Conservation (phyloP, 2,888 invertebrate species). For the Tanytarsus gracilentus region DNA sequence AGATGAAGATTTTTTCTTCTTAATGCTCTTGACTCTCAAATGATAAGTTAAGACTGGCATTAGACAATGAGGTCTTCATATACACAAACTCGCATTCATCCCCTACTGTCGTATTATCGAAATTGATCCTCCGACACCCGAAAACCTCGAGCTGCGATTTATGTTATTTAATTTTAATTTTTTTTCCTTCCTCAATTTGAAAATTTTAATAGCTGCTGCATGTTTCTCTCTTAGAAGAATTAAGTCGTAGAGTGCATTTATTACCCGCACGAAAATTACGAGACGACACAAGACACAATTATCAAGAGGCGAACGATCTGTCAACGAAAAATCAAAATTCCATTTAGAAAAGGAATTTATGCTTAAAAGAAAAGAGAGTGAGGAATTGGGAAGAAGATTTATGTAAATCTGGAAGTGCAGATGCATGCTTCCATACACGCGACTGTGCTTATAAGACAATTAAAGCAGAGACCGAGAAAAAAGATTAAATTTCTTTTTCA, state of each 20-base stretch:
- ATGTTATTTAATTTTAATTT: constrained; percentile 9
- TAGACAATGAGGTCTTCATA: too few relatives aligned
- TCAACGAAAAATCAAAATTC: constrained; percentile 18
- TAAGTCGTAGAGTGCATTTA: constrained; percentile 11
- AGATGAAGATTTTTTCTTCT: neutral
- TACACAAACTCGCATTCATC: too few relatives aligned
- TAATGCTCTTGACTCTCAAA: neutral
- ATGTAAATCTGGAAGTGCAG: constrained; percentile 6
- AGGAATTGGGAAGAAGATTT: constrained; percentile 6
- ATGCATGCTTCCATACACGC: constrained; percentile 26
- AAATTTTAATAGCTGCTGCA: neutral
- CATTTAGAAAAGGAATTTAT: constrained; percentile 9
- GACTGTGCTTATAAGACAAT: constrained; percentile 25
- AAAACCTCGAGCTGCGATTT: neutral
- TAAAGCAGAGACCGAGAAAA: constrained; percentile 9
- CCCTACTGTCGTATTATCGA: neutral
- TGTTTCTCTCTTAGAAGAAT: neutral
- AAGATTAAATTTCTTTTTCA: constrained; percentile 25
- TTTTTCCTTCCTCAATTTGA: neutral
- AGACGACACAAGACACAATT: constrained; percentile 16
- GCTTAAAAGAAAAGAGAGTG: neutral
- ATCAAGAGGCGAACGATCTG: constrained; percentile 10
- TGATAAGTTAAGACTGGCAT: neutral
- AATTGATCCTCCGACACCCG: constrained; percentile 1
- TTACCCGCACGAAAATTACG: constrained; percentile 13